These are phyloP conservation scores for Tursiops truncatus DNA, from an alignment of 2,113 vertebrate genomes.

Conservation along the genomic window DNA sequence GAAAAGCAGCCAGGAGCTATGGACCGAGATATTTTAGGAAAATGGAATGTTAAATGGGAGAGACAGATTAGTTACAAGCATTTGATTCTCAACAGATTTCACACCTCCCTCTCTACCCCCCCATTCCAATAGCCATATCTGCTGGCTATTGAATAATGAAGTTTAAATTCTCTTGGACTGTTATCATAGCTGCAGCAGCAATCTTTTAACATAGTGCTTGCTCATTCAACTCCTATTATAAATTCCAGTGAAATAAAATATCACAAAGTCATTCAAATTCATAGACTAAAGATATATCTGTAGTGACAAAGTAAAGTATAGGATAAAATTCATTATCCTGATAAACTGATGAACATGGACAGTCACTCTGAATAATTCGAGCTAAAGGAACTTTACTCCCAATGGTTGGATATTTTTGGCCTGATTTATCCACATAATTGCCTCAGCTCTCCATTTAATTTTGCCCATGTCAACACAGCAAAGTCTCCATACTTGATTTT, in stretches of 20 bases:
- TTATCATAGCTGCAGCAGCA: slow-evolving; percentile 39
- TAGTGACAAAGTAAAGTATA: slow-evolving; percentile 60
- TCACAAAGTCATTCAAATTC: slow-evolving; percentile 68
- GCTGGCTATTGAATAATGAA: slow-evolving; percentile 54
- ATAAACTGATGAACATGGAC: slow-evolving; percentile 58
- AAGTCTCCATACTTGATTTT: slow-evolving; percentile 69
- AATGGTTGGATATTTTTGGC: slow-evolving; percentile 53
- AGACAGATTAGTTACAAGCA: slow-evolving; percentile 44
- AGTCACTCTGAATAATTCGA: slow-evolving; percentile 60
- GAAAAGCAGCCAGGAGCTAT: background rate
- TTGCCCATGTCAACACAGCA: slow-evolving; percentile 67
- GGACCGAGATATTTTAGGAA: background rate
- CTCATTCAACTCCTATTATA: slow-evolving; percentile 50
- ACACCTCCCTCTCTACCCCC: background rate
- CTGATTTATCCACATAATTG: slow-evolving; percentile 71
- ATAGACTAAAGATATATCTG: slow-evolving; percentile 62
- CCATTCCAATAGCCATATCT: slow-evolving; percentile 24
- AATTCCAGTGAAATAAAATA: slow-evolving; percentile 68
- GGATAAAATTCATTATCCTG: slow-evolving; percentile 72
- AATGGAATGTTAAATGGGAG: slow-evolving; percentile 13
- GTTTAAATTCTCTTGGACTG: slow-evolving; percentile 49
- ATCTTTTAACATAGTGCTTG: slow-evolving; percentile 53
- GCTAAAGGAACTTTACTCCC: slow-evolving; percentile 50
- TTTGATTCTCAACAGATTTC: slow-evolving; percentile 60
- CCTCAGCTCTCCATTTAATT: slow-evolving; percentile 69